Evolutionary conservation across 2,888 invertebrate genomes (phyloP).

Genomic region (Strigamia crassipes): DNA sequence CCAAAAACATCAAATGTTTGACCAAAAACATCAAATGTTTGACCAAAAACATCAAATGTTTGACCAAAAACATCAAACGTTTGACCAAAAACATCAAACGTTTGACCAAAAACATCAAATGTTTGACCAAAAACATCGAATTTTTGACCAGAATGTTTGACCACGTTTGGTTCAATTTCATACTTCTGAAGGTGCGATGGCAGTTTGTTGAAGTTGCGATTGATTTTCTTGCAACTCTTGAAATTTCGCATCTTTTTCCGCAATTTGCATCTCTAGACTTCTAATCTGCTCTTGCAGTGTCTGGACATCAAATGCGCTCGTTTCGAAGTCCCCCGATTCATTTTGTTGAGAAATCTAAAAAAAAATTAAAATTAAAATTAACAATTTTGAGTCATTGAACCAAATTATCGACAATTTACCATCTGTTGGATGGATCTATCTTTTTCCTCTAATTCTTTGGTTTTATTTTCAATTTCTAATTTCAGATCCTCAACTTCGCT

Average conservation of each 20-base stretch:
- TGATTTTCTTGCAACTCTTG: background rate
- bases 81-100: too few species aligned
- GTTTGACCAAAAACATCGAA: too few species aligned
- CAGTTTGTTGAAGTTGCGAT: background rate
- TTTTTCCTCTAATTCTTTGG: background rate
- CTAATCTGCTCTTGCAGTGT: background rate
- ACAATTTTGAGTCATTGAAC: too few species aligned
- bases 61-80: too few species aligned
- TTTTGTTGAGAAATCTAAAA: background rate
- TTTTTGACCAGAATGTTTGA: too few species aligned
- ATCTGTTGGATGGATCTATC: background rate
- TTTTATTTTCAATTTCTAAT: conserved; percentile 50
- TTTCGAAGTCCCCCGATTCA: background rate
- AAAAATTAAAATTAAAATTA: too few species aligned
- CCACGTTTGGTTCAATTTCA: too few species aligned
- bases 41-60: too few species aligned
- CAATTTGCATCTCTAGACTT: background rate
- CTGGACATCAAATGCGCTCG: background rate
- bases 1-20: too few species aligned
- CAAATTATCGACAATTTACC: background rate
- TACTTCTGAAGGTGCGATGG: background rate
- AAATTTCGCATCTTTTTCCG: background rate
- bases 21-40: too few species aligned
- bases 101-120: too few species aligned
- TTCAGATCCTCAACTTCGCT: conserved; percentile 53